These are phyloP conservation scores for Acanthosepion pharaonis DNA, from an alignment of 2,888 invertebrate genomes.

Conservation along the genomic window DNA sequence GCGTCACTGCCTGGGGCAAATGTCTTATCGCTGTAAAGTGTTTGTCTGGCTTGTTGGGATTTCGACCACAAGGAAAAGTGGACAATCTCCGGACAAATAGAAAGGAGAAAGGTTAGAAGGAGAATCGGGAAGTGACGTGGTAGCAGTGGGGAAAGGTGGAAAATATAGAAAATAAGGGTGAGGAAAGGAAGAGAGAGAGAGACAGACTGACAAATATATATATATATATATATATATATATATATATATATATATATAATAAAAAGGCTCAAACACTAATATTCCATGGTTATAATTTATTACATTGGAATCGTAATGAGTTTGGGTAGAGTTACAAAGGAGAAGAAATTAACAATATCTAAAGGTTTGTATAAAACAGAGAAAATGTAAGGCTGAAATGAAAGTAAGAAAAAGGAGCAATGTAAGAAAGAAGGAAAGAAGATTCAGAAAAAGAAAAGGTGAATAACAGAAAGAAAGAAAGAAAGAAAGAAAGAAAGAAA, in stretches of 20 bases:
- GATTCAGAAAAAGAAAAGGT: not conserved
- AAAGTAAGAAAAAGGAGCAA: not conserved
- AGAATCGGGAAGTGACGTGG: no score
- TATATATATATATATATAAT: not conserved
- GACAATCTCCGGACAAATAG: not conserved
- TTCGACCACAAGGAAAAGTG: not conserved
- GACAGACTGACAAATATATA: no score
- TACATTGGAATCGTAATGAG: not conserved
- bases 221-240: no score
- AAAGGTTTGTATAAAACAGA: not conserved
- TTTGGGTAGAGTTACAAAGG: not conserved
- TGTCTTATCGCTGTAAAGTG: not conserved
- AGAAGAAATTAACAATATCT: not conserved
- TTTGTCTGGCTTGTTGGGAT: constrained; percentile 33
- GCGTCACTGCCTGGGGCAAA: not conserved
- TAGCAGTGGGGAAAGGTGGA: no score
- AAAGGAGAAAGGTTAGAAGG: no score
- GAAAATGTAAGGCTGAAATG: not conserved
- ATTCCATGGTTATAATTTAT: no score
- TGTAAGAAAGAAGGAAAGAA: not conserved
- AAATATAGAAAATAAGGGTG: no score
- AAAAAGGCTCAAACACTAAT: no score
- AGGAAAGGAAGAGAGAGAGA: not conserved
- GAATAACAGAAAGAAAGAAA: not conserved
- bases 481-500: not conserved